A percentile compares a stretch with the other conserved stretches of the same genome.
Evolutionary conservation across 2,113 vertebrate species (phyloP).

Genomic region (Tyto alba): DNA sequence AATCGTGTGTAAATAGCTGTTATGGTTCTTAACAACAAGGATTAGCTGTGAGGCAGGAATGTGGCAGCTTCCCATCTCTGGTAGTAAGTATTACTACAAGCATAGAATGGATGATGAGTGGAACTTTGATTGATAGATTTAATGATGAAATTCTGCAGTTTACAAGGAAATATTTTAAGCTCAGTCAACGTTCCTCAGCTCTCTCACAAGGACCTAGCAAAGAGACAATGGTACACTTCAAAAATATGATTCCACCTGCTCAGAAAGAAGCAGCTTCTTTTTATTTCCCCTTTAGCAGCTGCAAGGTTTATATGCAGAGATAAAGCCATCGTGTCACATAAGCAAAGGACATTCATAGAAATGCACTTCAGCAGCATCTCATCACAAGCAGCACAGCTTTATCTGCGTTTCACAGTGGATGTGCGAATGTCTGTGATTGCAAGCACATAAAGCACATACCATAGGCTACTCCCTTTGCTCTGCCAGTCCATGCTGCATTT

Average conservation of each 20-base stretch:
- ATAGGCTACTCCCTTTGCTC: not conserved
- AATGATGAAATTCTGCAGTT: slow-evolving; percentile 11
- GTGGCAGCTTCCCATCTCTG: not conserved
- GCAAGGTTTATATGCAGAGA: not conserved
- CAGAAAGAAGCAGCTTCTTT: not conserved
- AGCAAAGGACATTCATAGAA: not conserved
- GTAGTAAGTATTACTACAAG: not conserved
- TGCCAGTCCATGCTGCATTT: not conserved
- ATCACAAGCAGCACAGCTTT: slow-evolving; percentile 1
- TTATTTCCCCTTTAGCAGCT: slow-evolving; percentile 6
- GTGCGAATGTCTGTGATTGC: not conserved
- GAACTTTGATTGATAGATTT: slow-evolving; percentile 21
- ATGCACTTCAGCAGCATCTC: not conserved
- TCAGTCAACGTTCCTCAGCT: not conserved
- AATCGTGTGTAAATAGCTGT: not conserved
- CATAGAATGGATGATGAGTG: not conserved
- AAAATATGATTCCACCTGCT: not conserved
- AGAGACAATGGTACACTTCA: not conserved
- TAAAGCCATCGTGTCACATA: not conserved
- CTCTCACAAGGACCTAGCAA: not conserved
- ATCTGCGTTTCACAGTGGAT: not conserved
- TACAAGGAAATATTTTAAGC: slow-evolving; percentile 21
- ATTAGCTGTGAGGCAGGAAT: not conserved
- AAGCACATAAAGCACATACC: not conserved
- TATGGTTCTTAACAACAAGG: not conserved